These are phyloP conservation scores for Trachops cirrhosus DNA, from an alignment of 2,797 vertebrate genomes.

Conservation along the genomic window DNA sequence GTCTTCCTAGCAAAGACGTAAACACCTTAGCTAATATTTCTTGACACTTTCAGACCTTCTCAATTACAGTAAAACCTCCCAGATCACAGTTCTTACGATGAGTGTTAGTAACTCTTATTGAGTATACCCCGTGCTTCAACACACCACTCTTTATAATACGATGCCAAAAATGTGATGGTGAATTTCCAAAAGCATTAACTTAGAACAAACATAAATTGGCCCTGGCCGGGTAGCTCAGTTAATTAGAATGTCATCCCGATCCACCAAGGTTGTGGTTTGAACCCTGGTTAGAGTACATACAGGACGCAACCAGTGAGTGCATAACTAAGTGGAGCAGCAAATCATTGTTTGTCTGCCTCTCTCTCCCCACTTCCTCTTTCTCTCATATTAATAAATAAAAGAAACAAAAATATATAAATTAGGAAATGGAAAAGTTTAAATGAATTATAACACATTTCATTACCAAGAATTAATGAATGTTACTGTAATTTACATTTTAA, in stretches of 20 bases:
- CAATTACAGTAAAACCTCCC: not conserved
- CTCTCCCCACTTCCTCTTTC: too few species aligned
- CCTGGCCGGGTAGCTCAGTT: too few species aligned
- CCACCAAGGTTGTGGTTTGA: too few species aligned
- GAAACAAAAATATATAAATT: not conserved
- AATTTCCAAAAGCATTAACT: slow-evolving; percentile 91
- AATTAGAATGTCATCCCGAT: too few species aligned
- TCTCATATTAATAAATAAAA: too few species aligned
- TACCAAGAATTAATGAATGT: not conserved
- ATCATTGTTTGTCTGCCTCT: too few species aligned
- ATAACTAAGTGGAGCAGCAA: too few species aligned
- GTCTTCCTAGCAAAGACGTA: not conserved
- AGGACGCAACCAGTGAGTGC: too few species aligned
- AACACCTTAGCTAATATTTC: not conserved
- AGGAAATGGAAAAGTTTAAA: slow-evolving; percentile 18
- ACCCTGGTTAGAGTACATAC: too few species aligned
- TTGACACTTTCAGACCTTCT: not conserved
- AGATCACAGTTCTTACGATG: not conserved
- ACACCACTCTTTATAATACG: slow-evolving; percentile 91
- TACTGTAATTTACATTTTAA: slow-evolving; percentile 36
- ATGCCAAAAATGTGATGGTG: slow-evolving; percentile 90
- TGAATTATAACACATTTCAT: not conserved
- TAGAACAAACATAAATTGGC: slow-evolving; percentile 40
- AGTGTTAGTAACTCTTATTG: slow-evolving; percentile 79
- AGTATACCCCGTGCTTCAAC: slow-evolving; percentile 91